These are phyloP conservation scores for Gymnoscelis rufifasciata DNA, from an alignment of 2,888 invertebrate species.

Conservation along the genomic window DNA sequence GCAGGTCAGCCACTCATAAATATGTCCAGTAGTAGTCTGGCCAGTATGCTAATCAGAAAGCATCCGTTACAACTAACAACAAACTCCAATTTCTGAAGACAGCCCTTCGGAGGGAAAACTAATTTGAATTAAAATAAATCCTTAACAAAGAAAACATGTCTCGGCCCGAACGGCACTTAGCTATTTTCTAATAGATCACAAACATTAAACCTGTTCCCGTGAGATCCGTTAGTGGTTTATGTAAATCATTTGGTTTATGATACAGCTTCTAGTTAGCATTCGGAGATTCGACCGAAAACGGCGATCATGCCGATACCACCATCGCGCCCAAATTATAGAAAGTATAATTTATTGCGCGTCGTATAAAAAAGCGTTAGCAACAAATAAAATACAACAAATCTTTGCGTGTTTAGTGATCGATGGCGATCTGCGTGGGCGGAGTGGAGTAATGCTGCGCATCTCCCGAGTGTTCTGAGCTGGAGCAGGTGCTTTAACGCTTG, in stretches of 20 bases:
- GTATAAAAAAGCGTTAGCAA: slow-evolving; percentile 45
- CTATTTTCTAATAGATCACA: slow-evolving; percentile 78
- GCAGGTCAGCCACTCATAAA: too few relatives aligned
- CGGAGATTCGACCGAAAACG: slow-evolving; percentile 52
- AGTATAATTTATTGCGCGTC: slow-evolving; percentile 58
- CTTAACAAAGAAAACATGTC: slow-evolving; percentile 46
- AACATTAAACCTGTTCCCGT: slow-evolving; percentile 71
- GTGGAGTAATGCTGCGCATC: background rate
- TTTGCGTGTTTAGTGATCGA: slow-evolving; percentile 29
- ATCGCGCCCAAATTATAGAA: slow-evolving; percentile 57
- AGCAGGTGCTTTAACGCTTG: too few relatives aligned
- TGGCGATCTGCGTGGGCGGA: slow-evolving; percentile 18
- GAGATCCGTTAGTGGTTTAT: slow-evolving; percentile 78
- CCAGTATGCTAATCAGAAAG: slow-evolving; percentile 43
- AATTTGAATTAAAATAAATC: slow-evolving; percentile 62
- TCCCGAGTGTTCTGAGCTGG: too few relatives aligned
- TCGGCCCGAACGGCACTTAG: slow-evolving; percentile 37
- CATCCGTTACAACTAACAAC: slow-evolving; percentile 31
- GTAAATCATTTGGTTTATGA: slow-evolving; percentile 73
- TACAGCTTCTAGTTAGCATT: slow-evolving; percentile 68
- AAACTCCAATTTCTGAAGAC: slow-evolving; percentile 37
- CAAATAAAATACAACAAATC: slow-evolving; percentile 31
- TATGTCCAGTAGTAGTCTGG: too few relatives aligned
- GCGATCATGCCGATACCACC: slow-evolving; percentile 38
- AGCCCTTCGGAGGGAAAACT: slow-evolving; percentile 48